A percentile compares a stretch with the other conserved stretches of the same genome.
Evolutionary conservation across 2,113 vertebrate genomes (phyloP).

Genomic region (Cyprinodon tularosa): DNA sequence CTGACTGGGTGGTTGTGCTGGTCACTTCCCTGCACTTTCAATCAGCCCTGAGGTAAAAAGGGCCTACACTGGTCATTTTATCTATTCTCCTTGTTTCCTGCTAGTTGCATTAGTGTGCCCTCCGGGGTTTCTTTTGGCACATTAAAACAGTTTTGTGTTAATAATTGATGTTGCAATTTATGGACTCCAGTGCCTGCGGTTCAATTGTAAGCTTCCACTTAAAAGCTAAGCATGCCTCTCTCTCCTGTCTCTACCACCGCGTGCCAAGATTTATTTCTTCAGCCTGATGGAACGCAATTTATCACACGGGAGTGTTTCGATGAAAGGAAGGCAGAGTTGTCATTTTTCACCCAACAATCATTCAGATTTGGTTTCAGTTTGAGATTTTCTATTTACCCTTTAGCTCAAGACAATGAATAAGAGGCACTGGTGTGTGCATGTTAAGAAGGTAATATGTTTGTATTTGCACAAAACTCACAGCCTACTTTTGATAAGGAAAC

Average conservation of each 20-base stretch:
- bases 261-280: slow-evolving; percentile 66
- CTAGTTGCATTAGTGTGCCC: slow-evolving; percentile 74
- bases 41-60: slow-evolving; percentile 28
- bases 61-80: slow-evolving; percentile 68
- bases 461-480: slow-evolving; percentile 27
- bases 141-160: slow-evolving; percentile 80
- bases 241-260: slow-evolving; percentile 43
- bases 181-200: slow-evolving; percentile 73
- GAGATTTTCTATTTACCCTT: slow-evolving; percentile 54
- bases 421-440: slow-evolving; percentile 54
- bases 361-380: slow-evolving; percentile 64
- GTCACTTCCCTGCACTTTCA: slow-evolving; percentile 68
- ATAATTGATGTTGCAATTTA: slow-evolving; percentile 80
- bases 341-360: slow-evolving; percentile 54
- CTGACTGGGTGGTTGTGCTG: slow-evolving; percentile 48
- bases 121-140: slow-evolving; percentile 77
- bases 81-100: slow-evolving; percentile 72
- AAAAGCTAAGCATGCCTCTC: slow-evolving; percentile 71
- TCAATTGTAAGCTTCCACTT: slow-evolving; percentile 75
- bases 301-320: slow-evolving; percentile 41
- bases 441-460: slow-evolving; percentile 43
- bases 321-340: slow-evolving; percentile 43
- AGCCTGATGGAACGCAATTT: slow-evolving; percentile 60
- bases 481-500: slow-evolving; percentile 51
- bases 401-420: slow-evolving; percentile 45